Evolutionary conservation across 92 coral and sea anemone species (phyloP), one percentile per base, ranked within the genome.

Genomic region (Parazoanthus swiftii): DNA sequence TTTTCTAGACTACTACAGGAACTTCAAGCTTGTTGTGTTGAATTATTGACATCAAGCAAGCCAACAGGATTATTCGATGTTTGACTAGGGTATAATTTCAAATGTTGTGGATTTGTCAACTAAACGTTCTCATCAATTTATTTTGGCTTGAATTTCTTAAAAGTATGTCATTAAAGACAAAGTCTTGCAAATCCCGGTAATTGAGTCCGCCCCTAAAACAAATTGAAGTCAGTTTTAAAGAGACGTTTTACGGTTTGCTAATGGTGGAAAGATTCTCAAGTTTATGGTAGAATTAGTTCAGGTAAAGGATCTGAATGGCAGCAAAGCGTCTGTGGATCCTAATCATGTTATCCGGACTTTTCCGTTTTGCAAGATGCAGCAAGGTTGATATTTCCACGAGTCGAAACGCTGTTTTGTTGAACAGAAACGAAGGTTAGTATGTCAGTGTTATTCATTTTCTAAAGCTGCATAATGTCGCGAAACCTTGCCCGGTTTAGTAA

Each of bases 391-490:
- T 29, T 79, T 46, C 66, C 1, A 79, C 42, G 23, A 50, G 65
- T 79, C 82, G 66, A 10, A 14, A 79, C 21, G 82, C 67, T 18
- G 39, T 29, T 51, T 7, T 79, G 66, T 79, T 79, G 39, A 79
- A 51, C 59, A 79, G 82, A 33, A 79, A 79, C 7, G 16, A 79
- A 79, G 82, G 82, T 79, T 50, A 50, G 82, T 50, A 38, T n/a
- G 82, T 79, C 26, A 50, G 82, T 50, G 65, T n/a, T 26, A 6
- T 7, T 79, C 38, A 11, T 21, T 50, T 26, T n/a, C 58, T n/a
- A 18, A 37, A 44, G 23, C 14, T 76, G 23, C 11, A 18, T 76
- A 37, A 16, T 2, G 51, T 76, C 42, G 77, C 39, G 36, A 21
- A 20, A 0, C 8, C 20, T 58, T 46, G 35, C 36, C 23, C 48